These are phyloP conservation scores for Carabus problematicus DNA, from an alignment of 2,888 invertebrate genomes.

Conservation along the genomic window DNA sequence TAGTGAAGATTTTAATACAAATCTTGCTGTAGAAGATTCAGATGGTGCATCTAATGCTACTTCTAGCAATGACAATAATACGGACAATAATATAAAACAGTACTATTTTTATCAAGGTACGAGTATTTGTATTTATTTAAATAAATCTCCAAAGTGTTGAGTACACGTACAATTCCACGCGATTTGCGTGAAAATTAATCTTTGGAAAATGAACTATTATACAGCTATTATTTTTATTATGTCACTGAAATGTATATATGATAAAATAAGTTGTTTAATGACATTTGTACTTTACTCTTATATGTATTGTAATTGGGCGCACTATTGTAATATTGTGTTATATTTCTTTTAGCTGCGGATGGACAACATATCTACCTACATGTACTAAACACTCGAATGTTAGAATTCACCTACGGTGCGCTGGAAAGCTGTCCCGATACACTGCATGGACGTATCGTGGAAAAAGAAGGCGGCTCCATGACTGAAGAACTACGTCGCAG, in stretches of 20 bases:
- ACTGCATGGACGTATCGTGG: constrained; percentile 81
- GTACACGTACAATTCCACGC: constrained; percentile 47
- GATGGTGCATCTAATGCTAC: constrained; percentile 49
- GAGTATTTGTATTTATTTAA: constrained; percentile 19
- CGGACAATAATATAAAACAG: constrained; percentile 61
- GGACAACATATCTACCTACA: constrained; percentile 94
- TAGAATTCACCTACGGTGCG: constrained; percentile 85
- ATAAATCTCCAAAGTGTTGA: constrained; percentile 50
- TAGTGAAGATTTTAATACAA: constrained; percentile 45
- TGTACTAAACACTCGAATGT: constrained; percentile 87
- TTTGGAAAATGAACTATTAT: constrained; percentile 46
- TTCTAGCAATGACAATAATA: constrained; percentile 19
- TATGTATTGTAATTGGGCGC: not conserved
- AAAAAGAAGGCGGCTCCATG: constrained; percentile 86
- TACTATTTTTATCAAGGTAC: constrained; percentile 87
- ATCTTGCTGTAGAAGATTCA: constrained; percentile 53
- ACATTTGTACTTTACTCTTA: not conserved
- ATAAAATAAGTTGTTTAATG: not conserved
- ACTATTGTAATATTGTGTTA: constrained; percentile 49
- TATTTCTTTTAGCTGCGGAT: constrained; percentile 73
- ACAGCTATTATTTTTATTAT: not conserved
- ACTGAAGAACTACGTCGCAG: constrained; percentile 80
- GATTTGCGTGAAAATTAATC: constrained; percentile 47
- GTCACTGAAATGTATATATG: not conserved
- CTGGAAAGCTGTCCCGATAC: constrained; percentile 78